Base-by-base conservation (phyloP, 2,113 vertebrate genomes). In the Dolichotis patagonum region DNA sequence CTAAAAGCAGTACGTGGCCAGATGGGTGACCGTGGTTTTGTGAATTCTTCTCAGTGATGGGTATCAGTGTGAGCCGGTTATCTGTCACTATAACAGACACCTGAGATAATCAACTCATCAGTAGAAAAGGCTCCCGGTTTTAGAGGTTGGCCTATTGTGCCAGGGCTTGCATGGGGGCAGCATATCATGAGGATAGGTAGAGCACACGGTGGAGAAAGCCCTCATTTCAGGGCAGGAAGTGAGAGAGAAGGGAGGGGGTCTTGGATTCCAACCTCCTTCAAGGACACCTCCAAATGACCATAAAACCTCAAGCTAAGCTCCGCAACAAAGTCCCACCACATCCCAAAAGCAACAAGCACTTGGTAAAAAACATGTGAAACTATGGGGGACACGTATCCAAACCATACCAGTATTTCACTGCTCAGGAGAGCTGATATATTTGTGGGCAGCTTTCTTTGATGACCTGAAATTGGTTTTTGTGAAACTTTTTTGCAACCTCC, bases 401-500 rank as follows among this genome's bases (percentile, higher is more conserved):
- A 69, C 13, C 43, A 67, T 22, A 24, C 5, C 32, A 85, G 14
- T 14, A 73, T 58, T 71, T 73, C 75, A 52, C 46, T 58, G 32
- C 24, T 88, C n/a, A 83, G 46, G 5, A 32, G 19, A 83, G 22
- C 26, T 84, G 28, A 89, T 46, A 24, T n/a, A 58, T 52, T 63
- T 14, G 0, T 24, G 7, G 17, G 24, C 11, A 86, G 35, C 28
- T 77, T 38, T 80, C 63, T 87, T n/a, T 65, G 56, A 38, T 43
- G 82, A 63, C 17, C 56, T 90, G 56, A 88, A 95, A 71, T 41
- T 87, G 58, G 60, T 46, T 88, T 95, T 63, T 78, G 24, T 81
- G 63, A 89, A 86, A 81, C 62, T 89, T 22, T 35, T 35, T 60
- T 83, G 38, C 75, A 12, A 80, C 9, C 6, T 49, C 56, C 26